Evolutionary conservation across 2,888 invertebrate species (phyloP), one percentile per base, ranked within the genome.

Genomic region (Caenorhabditis sp.): DNA sequence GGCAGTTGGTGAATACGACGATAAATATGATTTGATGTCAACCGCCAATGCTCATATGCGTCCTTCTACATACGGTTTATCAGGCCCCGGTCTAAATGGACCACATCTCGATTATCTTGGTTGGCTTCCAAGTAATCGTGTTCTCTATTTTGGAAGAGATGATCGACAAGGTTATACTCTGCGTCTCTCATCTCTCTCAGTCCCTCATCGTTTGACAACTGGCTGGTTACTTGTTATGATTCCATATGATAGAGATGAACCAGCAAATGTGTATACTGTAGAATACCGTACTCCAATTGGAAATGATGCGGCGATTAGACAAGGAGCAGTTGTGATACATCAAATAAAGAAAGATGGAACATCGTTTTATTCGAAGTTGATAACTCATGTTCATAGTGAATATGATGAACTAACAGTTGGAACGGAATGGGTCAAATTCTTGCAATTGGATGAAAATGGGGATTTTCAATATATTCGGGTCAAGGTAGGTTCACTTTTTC

Each of bases 61-160:
- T 36, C 76, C 81, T 10, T 83, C 86, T 14, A 73, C 75, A 8
- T 85, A 78, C 59, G 85, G 86, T 10, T 71, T 85, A 76, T 73
- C 72, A 57, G 85, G 85, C 0, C 87, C 87, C 5, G 85, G 87
- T 10, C 74, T 87, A 14, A 85, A 84, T 52, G 87, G 85, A 2
- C 81, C 87, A 3, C 87, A 87, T 67, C 63, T 87, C 58, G 87
- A 87, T 67, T 87, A 83, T 63, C 72, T 87, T 4, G 87, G 87
- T 8, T 87, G 87, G 87, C 77, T 87, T 26, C 87, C 87, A 4
- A 77, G 75, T 66, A 76, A 84, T 69, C 62, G 87, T 31, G 76
- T 85, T 61, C 53, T 78, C 17, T 87, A 83, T 65, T 86, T 87
- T 50, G 87, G 85, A 52, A 62, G 79, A 23, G 85, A 85, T 56